phyloP scores from a whole-genome alignment of 2,888 invertebrate species.

The Panzeria rudis region DNA sequence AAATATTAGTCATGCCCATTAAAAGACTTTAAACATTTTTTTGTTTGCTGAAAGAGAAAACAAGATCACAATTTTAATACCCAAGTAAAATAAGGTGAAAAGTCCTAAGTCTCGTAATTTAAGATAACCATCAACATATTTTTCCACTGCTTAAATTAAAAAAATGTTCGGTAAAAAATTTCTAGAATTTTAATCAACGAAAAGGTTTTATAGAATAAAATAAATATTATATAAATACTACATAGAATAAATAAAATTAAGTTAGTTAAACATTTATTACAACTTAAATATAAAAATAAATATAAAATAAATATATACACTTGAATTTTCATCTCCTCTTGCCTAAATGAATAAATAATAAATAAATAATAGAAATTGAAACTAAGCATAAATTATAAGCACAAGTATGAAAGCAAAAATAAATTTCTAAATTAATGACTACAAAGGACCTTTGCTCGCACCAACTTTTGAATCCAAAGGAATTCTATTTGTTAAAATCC shows the following conservation, averaged over 20 bases:
- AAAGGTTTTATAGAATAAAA: not conserved
- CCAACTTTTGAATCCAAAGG: not conserved
- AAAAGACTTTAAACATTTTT: too few relatives aligned
- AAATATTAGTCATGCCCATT: too few relatives aligned
- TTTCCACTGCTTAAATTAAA: too few relatives aligned
- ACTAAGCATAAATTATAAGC: conserved; percentile 22
- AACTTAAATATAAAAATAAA: conserved; percentile 24
- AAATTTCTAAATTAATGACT: conserved; percentile 66
- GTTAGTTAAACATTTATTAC: conserved; percentile 19
- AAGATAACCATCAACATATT: too few relatives aligned
- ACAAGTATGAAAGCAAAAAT: conserved; percentile 25
- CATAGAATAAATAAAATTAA: conserved; percentile 20
- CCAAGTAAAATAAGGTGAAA: too few relatives aligned
- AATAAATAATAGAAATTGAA: conserved; percentile 11
- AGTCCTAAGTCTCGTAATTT: too few relatives aligned
- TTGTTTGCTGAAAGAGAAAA: too few relatives aligned
- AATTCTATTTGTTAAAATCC: not conserved
- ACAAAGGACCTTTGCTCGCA: conserved; percentile 50
- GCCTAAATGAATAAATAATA: not conserved
- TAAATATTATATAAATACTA: not conserved
- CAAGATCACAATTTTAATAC: too few relatives aligned
- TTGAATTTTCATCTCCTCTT: not conserved
- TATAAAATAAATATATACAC: conserved; percentile 42
- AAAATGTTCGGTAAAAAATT: too few relatives aligned
- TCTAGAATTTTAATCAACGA: not conserved